Evolutionary conservation across 2,888 invertebrate species (phyloP).

Genomic region (Brachyopa scutellaris): DNA sequence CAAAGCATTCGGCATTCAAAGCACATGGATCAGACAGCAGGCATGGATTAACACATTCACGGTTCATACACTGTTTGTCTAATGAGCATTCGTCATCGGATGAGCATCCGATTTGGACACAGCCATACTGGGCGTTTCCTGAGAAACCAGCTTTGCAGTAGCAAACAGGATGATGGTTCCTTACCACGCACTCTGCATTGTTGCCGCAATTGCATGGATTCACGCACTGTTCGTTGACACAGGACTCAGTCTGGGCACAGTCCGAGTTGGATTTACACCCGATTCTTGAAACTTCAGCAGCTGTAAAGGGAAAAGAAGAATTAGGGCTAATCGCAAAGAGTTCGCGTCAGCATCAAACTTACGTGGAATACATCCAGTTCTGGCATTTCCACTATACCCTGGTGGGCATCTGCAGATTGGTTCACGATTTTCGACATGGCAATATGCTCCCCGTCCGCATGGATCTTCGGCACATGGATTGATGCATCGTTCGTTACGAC

Average conservation of each 20-base stretch:
- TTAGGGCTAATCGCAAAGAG: background rate
- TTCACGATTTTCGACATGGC: conserved; percentile 89
- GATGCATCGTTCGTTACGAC: conserved; percentile 89
- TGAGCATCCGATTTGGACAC: conserved; percentile 91
- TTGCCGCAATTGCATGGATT: conserved; percentile 93
- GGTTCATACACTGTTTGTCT: conserved; percentile 91
- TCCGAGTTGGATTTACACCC: conserved; percentile 91
- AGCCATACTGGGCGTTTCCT: conserved; percentile 92
- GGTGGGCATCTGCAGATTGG: conserved; percentile 91
- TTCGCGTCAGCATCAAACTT: too few species aligned
- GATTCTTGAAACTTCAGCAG: conserved; percentile 84
- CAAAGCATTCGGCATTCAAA: conserved; percentile 92
- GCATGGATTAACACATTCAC: conserved; percentile 92
- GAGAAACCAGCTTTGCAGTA: conserved; percentile 91
- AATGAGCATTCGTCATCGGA: conserved; percentile 91
- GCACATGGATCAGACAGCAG: conserved; percentile 91
- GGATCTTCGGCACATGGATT: conserved; percentile 89
- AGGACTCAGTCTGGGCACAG: conserved; percentile 91
- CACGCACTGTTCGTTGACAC: conserved; percentile 90
- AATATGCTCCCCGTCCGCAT: conserved; percentile 91
- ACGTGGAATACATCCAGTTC: conserved; percentile 90
- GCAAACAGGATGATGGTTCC: conserved; percentile 93
- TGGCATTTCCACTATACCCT: conserved; percentile 89
- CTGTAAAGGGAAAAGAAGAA: conserved; percentile 78
- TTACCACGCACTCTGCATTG: conserved; percentile 91